Conservation (phyloP, 2,797 vertebrate species). For the Nasua narica region DNA sequence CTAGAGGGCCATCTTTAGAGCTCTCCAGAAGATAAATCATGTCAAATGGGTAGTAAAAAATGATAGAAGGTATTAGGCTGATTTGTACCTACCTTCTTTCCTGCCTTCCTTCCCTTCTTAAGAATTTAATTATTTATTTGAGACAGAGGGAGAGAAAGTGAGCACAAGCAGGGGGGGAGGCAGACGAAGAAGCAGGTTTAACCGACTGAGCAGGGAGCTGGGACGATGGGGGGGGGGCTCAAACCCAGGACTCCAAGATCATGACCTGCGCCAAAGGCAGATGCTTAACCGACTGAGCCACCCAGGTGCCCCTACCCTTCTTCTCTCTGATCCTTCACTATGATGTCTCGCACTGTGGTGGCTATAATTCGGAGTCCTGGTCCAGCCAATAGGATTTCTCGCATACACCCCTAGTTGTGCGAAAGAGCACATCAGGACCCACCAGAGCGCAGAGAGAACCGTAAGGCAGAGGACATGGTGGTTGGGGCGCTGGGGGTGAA, state of each 20-base stretch:
- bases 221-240: fast-evolving
- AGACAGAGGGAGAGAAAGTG: no score
- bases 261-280: no score
- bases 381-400: neutral
- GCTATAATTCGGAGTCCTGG: neutral
- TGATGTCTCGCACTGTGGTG: neutral
- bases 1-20: neutral
- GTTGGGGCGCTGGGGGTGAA: fast-evolving
- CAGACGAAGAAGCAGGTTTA: no score
- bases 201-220: no score
- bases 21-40: conserved; percentile 18
- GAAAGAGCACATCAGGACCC: no score
- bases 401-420: no score
- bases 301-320: no score
- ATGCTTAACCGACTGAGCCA: no score
- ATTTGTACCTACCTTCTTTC: conserved; percentile 34
- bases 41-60: conserved; percentile 27
- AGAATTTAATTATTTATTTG: no score
- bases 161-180: no score
- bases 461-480: fast-evolving
- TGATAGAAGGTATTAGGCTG: neutral
- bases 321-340: neutral
- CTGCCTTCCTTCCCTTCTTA: no score
- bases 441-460: neutral
- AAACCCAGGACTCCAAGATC: no score